Percentiles rank a stretch among this genome's conserved stretches.
Conservation (phyloP, 2,797 vertebrate genomes). For the Helicolenus hilgendorfi region DNA sequence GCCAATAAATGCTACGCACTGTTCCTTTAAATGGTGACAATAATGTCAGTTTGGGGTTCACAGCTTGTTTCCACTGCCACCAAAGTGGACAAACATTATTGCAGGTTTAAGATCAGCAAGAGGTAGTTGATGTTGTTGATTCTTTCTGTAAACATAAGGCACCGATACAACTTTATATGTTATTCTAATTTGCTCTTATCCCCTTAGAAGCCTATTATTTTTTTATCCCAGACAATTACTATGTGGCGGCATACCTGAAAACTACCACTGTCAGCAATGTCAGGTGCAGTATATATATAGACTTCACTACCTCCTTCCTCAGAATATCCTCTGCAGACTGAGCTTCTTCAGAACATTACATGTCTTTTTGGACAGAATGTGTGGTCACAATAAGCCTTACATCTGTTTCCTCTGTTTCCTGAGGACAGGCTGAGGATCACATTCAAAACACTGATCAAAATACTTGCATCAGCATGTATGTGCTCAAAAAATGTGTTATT, state of each 20-base stretch:
- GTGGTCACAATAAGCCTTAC: neutral
- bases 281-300: neutral
- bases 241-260: constrained; percentile 1
- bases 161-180: neutral
- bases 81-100: neutral
- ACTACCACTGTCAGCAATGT: constrained; percentile 8
- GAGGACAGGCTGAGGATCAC: neutral
- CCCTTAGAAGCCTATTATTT: neutral
- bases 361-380: neutral
- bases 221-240: neutral
- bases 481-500: neutral
- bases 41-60: neutral
- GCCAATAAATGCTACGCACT: too few species aligned
- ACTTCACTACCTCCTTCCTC: neutral
- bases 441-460: constrained; percentile 7
- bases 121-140: neutral
- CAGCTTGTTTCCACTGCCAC: neutral
- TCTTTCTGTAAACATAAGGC: neutral
- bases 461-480: constrained; percentile 19
- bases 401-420: constrained; percentile 77
- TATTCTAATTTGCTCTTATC: neutral
- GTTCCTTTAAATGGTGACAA: neutral
- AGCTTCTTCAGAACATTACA: neutral
- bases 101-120: neutral
- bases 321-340: neutral